A percentile compares a stretch with the other conserved stretches of the same genome.
These are phyloP conservation scores for Leptogaster cylindrica DNA, from an alignment of 2,888 invertebrate species.

Conservation along the genomic window DNA sequence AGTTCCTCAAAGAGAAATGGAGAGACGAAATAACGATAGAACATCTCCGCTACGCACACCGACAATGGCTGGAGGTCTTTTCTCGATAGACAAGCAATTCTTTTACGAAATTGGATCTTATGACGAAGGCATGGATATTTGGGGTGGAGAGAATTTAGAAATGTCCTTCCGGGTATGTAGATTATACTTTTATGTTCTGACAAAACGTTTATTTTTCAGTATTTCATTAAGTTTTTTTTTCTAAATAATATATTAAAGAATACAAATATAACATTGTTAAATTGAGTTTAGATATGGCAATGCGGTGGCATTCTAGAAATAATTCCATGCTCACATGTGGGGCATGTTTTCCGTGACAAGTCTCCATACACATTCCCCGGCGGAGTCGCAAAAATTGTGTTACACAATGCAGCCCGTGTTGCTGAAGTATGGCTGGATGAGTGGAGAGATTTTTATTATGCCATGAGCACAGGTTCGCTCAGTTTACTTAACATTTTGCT, in stretches of 20 bases:
- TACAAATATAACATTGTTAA: conserved; percentile 3
- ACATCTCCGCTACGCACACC: conserved; percentile 93
- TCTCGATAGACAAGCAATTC: conserved; percentile 93
- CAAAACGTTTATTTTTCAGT: not conserved
- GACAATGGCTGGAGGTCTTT: conserved; percentile 97
- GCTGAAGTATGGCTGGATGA: conserved; percentile 99
- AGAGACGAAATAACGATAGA: conserved; percentile 88
- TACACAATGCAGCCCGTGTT: conserved; percentile 97
- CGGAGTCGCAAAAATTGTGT: conserved; percentile 94
- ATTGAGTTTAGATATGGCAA: conserved; percentile 84
- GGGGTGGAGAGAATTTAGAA: conserved; percentile 75
- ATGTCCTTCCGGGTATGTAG: conserved; percentile 64
- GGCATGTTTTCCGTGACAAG: conserved; percentile 97
- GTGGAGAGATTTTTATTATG: conserved; percentile 99
- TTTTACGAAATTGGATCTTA: conserved; percentile 98
- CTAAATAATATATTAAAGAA: conserved; percentile 1
- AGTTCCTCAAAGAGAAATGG: conserved; percentile 96
- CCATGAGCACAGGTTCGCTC: conserved; percentile 94
- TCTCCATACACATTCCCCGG: conserved; percentile 99
- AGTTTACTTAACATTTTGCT: no score
- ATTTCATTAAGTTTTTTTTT: conserved; percentile 5
- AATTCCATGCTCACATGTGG: conserved; percentile 94
- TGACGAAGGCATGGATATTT: conserved; percentile 99
- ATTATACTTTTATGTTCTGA: no score
- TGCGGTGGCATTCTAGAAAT: conserved; percentile 96